Conservation (phyloP, 2,113 vertebrate species). For the Bucco capensis region DNA sequence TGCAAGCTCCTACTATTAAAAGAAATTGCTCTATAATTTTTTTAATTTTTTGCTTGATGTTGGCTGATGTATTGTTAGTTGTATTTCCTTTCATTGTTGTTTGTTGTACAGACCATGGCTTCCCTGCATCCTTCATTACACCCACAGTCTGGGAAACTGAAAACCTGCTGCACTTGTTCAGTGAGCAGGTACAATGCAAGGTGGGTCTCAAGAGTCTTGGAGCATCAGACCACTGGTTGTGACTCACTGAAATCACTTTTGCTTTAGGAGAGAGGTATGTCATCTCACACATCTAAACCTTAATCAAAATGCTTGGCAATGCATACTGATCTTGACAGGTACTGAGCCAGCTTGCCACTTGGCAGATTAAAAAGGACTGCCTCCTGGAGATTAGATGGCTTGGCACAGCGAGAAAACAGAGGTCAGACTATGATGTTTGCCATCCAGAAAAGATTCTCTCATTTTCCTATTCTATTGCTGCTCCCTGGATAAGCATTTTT, state of each 20-base stretch:
- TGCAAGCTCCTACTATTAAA: not conserved
- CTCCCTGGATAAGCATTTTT: constrained; percentile 55
- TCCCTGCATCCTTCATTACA: not conserved
- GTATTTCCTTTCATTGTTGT: not conserved
- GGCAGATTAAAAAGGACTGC: constrained; percentile 40
- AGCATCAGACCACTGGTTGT: not conserved
- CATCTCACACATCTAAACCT: constrained; percentile 20
- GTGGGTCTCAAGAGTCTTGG: not conserved
- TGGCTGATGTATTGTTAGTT: not conserved
- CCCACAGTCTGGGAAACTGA: not conserved
- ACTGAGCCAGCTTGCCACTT: constrained; percentile 17
- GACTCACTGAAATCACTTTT: not conserved
- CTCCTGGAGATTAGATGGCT: constrained; percentile 52
- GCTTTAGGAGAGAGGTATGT: not conserved
- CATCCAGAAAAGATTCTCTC: constrained; percentile 32
- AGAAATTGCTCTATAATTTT: not conserved
- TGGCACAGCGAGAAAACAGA: constrained; percentile 48
- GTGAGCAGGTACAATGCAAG: fast-evolving
- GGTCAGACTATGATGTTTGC: constrained; percentile 46
- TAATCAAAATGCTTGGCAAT: constrained; percentile 38
- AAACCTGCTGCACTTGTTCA: not conserved
- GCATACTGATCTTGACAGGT: constrained; percentile 36
- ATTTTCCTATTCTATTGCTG: constrained; percentile 7
- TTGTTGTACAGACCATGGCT: not conserved
- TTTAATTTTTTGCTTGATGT: not conserved